phyloP scores from a whole-genome alignment of 2,113 vertebrate genomes.

The Synchiropus splendidus region DNA sequence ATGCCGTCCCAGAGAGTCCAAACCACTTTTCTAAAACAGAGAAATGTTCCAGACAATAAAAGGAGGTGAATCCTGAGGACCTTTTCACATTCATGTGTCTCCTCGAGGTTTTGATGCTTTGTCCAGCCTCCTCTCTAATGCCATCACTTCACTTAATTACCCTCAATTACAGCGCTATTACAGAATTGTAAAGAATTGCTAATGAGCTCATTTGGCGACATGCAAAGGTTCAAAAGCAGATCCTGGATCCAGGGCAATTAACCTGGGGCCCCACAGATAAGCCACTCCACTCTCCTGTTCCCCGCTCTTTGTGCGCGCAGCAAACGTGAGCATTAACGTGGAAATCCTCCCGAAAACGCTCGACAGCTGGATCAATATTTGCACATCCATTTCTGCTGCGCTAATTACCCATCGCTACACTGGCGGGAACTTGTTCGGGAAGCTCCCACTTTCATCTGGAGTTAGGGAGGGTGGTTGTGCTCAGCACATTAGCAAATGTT shows the following conservation, averaged over 20 bases:
- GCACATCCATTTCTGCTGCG: slow-evolving; percentile 16
- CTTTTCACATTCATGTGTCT: not conserved
- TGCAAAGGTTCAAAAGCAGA: slow-evolving; percentile 49
- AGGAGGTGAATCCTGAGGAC: slow-evolving; percentile 39
- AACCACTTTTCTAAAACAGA: too few relatives aligned
- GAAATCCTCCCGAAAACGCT: slow-evolving; percentile 8
- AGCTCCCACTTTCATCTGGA: too few relatives aligned
- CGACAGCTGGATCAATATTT: slow-evolving; percentile 19
- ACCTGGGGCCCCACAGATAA: slow-evolving; percentile 40
- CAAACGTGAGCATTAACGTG: slow-evolving; percentile 18
- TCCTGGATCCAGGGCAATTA: slow-evolving; percentile 55
- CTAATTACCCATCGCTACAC: slow-evolving; percentile 2
- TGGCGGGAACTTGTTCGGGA: not conserved
- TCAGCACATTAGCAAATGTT: too few relatives aligned
- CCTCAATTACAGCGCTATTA: slow-evolving; percentile 63
- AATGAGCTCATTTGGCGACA: slow-evolving; percentile 62
- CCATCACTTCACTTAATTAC: slow-evolving; percentile 67
- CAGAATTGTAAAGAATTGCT: slow-evolving; percentile 65
- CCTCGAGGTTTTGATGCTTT: slow-evolving; percentile 64
- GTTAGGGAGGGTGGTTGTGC: too few relatives aligned
- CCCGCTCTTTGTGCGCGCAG: slow-evolving; percentile 2
- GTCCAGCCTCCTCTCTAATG: slow-evolving; percentile 52
- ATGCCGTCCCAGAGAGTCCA: too few relatives aligned
- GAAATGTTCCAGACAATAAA: too few relatives aligned
- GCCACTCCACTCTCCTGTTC: slow-evolving; percentile 13